Base-by-base conservation (phyloP, 2,113 vertebrate species). In the Phyllostomus hastatus region DNA sequence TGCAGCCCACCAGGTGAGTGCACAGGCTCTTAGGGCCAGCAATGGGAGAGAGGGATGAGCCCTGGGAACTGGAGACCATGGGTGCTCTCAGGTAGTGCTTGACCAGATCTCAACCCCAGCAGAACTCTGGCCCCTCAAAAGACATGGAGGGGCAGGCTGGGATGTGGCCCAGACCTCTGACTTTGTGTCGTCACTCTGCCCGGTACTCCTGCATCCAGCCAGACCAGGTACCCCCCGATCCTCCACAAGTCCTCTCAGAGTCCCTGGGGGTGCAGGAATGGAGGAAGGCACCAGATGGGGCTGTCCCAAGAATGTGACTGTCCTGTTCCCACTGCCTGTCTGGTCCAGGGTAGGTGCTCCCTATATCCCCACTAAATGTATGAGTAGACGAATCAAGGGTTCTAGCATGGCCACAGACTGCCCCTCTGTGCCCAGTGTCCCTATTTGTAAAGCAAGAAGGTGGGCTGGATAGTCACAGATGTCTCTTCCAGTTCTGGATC, bases 41-140 rank as follows among this genome's bases (percentile, higher is more conserved):
- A 2, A 31, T 7, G 22, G 26, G 72, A 33, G 54, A 19, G 43
- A 4, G 10, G 72, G 26, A 16, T 38, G 72, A 57, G 8, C 16
- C 17, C 11, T 15, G 38, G 43, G 1, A 1, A 1, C 24, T n/a
- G 4, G 35, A 17, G 24, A 19, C 35, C 7, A 19, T 5, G 11
- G 35, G 75, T 10, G 0, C 24, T 33, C 24, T 79, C 66, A 14
- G 80, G n/a, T 4, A 33, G 14, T 17, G 7, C 41, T 38, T 16
- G 43, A 52, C 43, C 14, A 10, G 33, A 48, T 31, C 10, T 46
- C 48, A 0, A 38, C 17, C 26, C 35, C 28, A 2, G 54, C 3
- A 26, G n/a, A 57, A 38, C 2, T 22, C 38, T 19, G 5, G 22
- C 52, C 33, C 28, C 46, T 64, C 2, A 12, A 31, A 52, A 26